phyloP scores from a whole-genome alignment of 2,113 vertebrate genomes.

The Uria aalge region DNA sequence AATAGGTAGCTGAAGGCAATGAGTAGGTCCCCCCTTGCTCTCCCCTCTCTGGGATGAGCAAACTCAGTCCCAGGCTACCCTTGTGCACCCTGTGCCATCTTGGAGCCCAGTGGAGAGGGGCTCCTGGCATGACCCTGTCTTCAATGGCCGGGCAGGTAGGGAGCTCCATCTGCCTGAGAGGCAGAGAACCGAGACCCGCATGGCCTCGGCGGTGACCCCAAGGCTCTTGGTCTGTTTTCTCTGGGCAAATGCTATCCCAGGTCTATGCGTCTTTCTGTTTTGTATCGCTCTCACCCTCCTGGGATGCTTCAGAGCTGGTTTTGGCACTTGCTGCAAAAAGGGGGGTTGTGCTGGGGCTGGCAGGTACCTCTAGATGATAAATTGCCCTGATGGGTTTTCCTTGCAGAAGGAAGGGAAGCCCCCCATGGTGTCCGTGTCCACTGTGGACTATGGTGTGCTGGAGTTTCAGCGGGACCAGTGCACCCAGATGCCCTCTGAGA shows the following conservation, averaged over 20 bases:
- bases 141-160: fast-evolving
- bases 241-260: not conserved
- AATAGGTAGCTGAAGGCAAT: not conserved
- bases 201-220: not conserved
- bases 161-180: not conserved
- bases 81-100: not conserved
- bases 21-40: not conserved
- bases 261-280: not conserved
- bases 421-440: not conserved
- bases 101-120: not conserved
- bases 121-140: not conserved
- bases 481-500: not conserved
- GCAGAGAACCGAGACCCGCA: not conserved
- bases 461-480: constrained; percentile 56
- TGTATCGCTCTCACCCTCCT: not conserved
- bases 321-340: not conserved
- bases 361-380: fast-evolving
- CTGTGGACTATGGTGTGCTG: constrained; percentile 73
- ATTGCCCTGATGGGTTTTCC: fast-evolving
- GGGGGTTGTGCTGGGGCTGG: not conserved
- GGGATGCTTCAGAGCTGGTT: not conserved
- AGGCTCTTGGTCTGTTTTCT: not conserved
- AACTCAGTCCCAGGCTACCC: not conserved
- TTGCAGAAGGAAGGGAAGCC: constrained; percentile 44
- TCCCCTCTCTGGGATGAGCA: not conserved